phyloP scores from a whole-genome alignment of 2,113 vertebrate genomes.

The Columba livia region DNA sequence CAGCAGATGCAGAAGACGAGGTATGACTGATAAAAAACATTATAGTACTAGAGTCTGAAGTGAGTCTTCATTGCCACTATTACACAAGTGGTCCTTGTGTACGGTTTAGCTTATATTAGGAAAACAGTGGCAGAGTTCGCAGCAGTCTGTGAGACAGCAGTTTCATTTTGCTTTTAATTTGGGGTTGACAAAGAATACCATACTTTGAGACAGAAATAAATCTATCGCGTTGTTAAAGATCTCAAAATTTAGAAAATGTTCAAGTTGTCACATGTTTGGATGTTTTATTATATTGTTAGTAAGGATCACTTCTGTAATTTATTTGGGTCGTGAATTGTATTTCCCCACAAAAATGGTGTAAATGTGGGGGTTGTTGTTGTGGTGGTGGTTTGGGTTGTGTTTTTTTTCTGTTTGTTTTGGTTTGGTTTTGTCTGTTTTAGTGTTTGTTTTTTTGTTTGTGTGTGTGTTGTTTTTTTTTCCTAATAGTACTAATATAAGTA shows the following conservation, averaged over 20 bases:
- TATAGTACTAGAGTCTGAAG: neutral
- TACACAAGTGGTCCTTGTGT: neutral
- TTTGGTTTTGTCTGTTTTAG: too few relatives aligned
- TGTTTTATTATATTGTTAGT: neutral
- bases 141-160: neutral
- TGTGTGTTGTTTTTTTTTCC: neutral
- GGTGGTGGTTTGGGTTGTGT: too few relatives aligned
- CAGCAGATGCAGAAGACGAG: constrained; percentile 74
- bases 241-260: neutral
- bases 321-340: neutral
- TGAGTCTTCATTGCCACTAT: neutral
- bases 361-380: too few relatives aligned
- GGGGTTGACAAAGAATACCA: neutral
- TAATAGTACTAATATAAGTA: neutral
- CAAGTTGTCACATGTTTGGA: neutral
- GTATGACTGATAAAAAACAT: constrained; percentile 58
- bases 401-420: too few relatives aligned
- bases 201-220: neutral
- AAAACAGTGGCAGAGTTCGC: neutral
- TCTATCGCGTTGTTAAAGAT: neutral
- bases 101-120: neutral
- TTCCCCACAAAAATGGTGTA: neutral
- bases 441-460: neutral
- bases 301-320: neutral
- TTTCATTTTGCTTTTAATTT: neutral